Evolutionary conservation across 2,797 vertebrate genomes (phyloP).

Genomic region (Leptoclinus maculatus): DNA sequence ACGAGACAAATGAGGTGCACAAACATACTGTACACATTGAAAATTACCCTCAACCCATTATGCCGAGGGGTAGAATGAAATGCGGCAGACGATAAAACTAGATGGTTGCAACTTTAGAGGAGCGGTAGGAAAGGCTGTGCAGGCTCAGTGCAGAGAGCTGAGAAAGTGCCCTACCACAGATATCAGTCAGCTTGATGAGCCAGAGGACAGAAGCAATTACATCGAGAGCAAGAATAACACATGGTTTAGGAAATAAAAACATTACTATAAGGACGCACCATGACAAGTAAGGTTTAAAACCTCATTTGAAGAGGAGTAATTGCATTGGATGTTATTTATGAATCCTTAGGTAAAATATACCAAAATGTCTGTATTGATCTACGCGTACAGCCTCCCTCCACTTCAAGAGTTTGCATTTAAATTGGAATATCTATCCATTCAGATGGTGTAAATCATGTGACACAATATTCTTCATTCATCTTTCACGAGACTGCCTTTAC

Average conservation of each 20-base stretch:
- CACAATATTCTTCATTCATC: constrained; percentile 73
- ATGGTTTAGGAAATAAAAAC: constrained; percentile 83
- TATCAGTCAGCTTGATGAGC: constrained; percentile 83
- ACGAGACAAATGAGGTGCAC: constrained; percentile 19
- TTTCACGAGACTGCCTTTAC: constrained; percentile 65
- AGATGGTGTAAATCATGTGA: constrained; percentile 76
- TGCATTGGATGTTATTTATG: constrained; percentile 80
- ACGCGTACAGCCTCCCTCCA: constrained; percentile 51
- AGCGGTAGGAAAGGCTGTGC: constrained; percentile 4
- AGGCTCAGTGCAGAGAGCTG: constrained; percentile 23
- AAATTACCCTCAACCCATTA: constrained; percentile 22
- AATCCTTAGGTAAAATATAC: constrained; percentile 64
- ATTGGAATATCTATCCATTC: constrained; percentile 83
- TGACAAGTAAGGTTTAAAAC: constrained; percentile 76
- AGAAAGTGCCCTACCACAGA: constrained; percentile 66
- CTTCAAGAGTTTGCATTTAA: constrained; percentile 83
- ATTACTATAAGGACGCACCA: constrained; percentile 73
- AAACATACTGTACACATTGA: constrained; percentile 10
- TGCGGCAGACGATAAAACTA: constrained; percentile 31
- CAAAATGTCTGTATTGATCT: constrained; percentile 77
- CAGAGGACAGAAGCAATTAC: constrained; percentile 83
- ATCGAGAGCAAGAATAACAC: constrained; percentile 79
- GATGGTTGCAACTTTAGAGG: constrained; percentile 48
- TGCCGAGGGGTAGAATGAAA: constrained; percentile 11
- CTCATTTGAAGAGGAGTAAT: constrained; percentile 83